Percentiles rank a stretch among this genome's conserved stretches.
Evolutionary conservation across 2,888 invertebrate genomes (phyloP).

Genomic region (Chorisops tibialis): DNA sequence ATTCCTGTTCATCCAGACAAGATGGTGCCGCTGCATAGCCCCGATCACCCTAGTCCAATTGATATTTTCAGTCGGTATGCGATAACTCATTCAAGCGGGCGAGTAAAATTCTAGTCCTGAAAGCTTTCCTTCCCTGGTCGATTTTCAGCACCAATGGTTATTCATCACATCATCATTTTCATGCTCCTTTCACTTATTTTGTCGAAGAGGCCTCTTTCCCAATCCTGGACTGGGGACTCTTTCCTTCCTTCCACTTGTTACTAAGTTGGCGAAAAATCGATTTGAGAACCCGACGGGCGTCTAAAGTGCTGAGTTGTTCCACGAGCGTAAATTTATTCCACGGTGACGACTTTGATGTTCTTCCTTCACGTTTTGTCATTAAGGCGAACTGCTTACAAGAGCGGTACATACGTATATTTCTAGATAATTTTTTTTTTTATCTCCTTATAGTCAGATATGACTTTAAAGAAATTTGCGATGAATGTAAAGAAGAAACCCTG

Average conservation of each 20-base stretch:
- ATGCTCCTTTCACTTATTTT: constrained; percentile 1
- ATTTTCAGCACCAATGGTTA: too few relatives aligned
- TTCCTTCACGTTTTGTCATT: constrained; percentile 3
- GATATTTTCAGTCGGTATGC: too few relatives aligned
- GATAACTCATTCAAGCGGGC: too few relatives aligned
- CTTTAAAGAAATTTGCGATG: background rate
- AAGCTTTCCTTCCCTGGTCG: too few relatives aligned
- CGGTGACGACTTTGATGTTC: constrained; percentile 10
- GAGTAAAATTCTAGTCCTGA: too few relatives aligned
- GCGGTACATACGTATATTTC: too few relatives aligned
- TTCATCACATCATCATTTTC: too few relatives aligned
- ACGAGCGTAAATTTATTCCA: constrained; percentile 12
- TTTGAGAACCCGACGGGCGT: constrained; percentile 1
- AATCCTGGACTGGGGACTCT: constrained; percentile 2
- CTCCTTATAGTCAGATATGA: background rate
- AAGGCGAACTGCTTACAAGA: background rate
- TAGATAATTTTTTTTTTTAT: too few relatives aligned
- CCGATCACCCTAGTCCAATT: too few relatives aligned
- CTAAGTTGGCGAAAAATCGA: constrained; percentile 1
- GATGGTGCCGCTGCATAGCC: too few relatives aligned
- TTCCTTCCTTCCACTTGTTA: background rate
- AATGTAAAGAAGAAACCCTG: background rate
- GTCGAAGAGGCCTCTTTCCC: background rate
- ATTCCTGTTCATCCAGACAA: too few relatives aligned
- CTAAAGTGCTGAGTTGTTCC: constrained; percentile 13